Percentiles rank a stretch among this genome's conserved stretches.
These are phyloP conservation scores for Hippocampus mohnikei DNA, from an alignment of 2,113 vertebrate species.

Conservation along the genomic window DNA sequence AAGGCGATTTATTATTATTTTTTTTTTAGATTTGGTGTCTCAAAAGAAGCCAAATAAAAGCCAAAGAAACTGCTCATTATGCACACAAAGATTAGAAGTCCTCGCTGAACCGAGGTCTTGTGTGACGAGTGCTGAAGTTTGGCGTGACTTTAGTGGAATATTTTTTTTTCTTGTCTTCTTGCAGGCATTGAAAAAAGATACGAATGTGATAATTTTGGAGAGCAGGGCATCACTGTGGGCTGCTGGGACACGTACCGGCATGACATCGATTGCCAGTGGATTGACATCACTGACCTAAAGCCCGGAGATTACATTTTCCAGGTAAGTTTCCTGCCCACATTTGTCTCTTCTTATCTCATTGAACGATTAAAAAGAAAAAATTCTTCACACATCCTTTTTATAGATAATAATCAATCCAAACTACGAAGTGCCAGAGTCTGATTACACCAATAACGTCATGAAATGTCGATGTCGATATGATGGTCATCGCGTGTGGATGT, in stretches of 20 bases:
- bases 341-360: not conserved
- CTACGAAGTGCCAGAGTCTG: constrained; percentile 89
- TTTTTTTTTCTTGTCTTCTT: constrained; percentile 11
- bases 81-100: too few species aligned
- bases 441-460: constrained; percentile 90
- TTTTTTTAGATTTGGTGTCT: too few species aligned
- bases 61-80: not conserved
- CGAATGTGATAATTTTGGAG: constrained; percentile 91
- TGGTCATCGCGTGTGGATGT: constrained; percentile 93
- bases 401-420: constrained; percentile 92
- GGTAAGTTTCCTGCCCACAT: constrained; percentile 62
- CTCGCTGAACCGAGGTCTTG: too few species aligned
- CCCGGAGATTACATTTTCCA: constrained; percentile 93
- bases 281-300: constrained; percentile 86
- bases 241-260: constrained; percentile 96
- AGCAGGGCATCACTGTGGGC: constrained; percentile 92
- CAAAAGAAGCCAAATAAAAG: not conserved
- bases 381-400: not conserved
- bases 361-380: not conserved
- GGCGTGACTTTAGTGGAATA: not conserved
- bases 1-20: too few species aligned
- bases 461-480: constrained; percentile 91
- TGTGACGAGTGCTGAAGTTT: not conserved
- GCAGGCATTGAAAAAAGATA: constrained; percentile 87
- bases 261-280: constrained; percentile 97